Evolutionary conservation across 2,113 vertebrate genomes (phyloP), one percentile per base, ranked within the genome.

Genomic region (Onychostruthus taczanowskii): DNA sequence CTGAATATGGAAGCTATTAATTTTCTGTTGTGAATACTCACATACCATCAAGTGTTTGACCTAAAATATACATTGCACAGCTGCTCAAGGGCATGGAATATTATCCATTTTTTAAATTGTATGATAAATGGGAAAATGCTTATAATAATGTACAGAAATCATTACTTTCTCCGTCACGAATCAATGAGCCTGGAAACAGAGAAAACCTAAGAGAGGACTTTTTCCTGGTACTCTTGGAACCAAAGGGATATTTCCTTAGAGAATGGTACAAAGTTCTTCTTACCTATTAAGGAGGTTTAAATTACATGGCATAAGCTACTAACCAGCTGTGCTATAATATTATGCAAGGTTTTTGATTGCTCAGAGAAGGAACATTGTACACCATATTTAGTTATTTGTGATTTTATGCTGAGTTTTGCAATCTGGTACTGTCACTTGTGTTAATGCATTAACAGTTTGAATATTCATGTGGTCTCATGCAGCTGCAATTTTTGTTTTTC

Each of bases 291-390:
- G 84, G 72, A 96, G 30, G 62, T 56, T 81, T 85, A 72, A 93
- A 96, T 94, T 97, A 88, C 86, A 88, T 86, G 64, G 74, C 47
- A 67, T 53, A 4, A 88, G 68, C 72, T 84, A 63, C 89, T 85
- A 94, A 81, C 72, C 96, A 97, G 96, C 96, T 97, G 94, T 80
- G 90, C 77, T 86, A 33, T 77, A 93, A 87, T 87, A 67, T 95
- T 97, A 94, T 96, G 95, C 92, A 87, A 95, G 77, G 46, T n/a
- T 92, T 92, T 82, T 87, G 85, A 94, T 94, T 95, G 89, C 94
- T 92, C 93, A 82, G 62, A 93, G 92, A 91, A 96, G 35, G 69
- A 95, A 87, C 5, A 22, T 47, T 76, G 33, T 30, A 31, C 35
- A 55, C 31, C 47, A 13, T 59, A 78, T 90, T 96, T 89, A 96